Base-by-base conservation (phyloP, 2,888 invertebrate genomes). In the Gryllus longicercus region DNA sequence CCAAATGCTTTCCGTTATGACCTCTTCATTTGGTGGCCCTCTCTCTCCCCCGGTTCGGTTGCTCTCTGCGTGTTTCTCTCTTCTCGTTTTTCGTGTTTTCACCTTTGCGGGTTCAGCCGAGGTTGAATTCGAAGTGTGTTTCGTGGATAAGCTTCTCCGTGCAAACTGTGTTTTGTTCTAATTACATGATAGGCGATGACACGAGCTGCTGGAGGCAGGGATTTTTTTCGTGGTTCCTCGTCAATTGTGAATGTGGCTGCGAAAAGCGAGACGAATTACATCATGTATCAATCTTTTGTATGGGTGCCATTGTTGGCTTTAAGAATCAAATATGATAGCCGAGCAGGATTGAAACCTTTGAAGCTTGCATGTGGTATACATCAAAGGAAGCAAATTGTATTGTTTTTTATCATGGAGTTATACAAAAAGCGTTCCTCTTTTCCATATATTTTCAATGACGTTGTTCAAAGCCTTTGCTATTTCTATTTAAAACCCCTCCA, bases 321-420 rank as follows among this genome's bases (percentile, higher is more conserved):
- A 63, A 63, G 63, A 63, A 63, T 63, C 63, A 63, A 14, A 63
- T 63, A 63, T n/a, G n/a, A 63, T 63, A 63, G 63, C 63, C 63
- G 4, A 63, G 16, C n/a, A 38, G 38, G 38, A 38, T 38, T n/a
- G 14, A n/a, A 63, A 63, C 63, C n/a, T 63, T 14, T 63, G 63
- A 18, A n/a, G 63, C 63, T 63, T 14, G 63, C n/a, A n/a, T 63
- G n/a, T n/a, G 63, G 14, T 14, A n/a, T 63, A 63, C 63, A 63
- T 63, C 63, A 63, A 63, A 63, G 63, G 63, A 38, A 5, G 63
- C 63, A 63, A 38, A 63, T 63, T 14, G 63, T 63, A 63, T 63
- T 63, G 63, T 63, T 63, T 63, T 63, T 63, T 63, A 63, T 63
- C n/a, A 14, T 63, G 63, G n/a, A 63, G 14, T 14, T 14, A 63